These are phyloP conservation scores for Epinotia bilunana DNA, from an alignment of 2,888 invertebrate genomes.

Conservation along the genomic window DNA sequence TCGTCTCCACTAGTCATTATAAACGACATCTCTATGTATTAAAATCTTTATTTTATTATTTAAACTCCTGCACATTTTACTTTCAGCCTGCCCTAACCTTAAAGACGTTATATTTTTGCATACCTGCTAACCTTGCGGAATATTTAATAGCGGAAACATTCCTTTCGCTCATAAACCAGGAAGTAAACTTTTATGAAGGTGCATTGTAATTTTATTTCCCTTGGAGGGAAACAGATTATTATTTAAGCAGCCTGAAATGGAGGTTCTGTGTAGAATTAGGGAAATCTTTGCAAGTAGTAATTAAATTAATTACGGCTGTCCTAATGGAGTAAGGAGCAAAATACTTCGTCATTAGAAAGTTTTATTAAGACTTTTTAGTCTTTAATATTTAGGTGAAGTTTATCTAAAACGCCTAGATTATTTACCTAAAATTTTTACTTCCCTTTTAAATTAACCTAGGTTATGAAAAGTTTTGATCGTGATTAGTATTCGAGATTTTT, in stretches of 20 bases:
- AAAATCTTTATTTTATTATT: background rate
- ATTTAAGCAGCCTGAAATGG: slow-evolving; percentile 22
- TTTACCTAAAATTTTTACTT: too few species aligned
- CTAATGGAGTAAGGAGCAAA: slow-evolving; percentile 6
- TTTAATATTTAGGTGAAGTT: too few species aligned
- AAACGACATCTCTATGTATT: too few species aligned
- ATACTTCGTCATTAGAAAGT: slow-evolving; percentile 6
- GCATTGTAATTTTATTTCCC: slow-evolving; percentile 40
- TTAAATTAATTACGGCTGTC: slow-evolving; percentile 11
- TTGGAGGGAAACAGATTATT: slow-evolving; percentile 14
- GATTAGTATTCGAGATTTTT: too few species aligned
- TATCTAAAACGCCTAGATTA: too few species aligned
- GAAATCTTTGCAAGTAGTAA: slow-evolving; percentile 28
- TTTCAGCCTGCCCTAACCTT: slow-evolving; percentile 22
- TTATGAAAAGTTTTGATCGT: too few species aligned
- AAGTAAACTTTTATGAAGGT: slow-evolving; percentile 35
- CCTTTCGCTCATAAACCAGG: slow-evolving; percentile 36
- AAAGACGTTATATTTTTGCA: slow-evolving; percentile 19
- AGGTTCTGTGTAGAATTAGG: slow-evolving; percentile 24
- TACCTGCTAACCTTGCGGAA: slow-evolving; percentile 18
- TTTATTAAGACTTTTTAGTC: background rate
- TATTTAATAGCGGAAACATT: slow-evolving; percentile 39
- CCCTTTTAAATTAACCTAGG: too few species aligned
- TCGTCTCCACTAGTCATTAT: too few species aligned
- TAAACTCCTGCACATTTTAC: background rate